phyloP scores from a whole-genome alignment of 2,888 invertebrate genomes.

The Erpobdella octoculata region DNA sequence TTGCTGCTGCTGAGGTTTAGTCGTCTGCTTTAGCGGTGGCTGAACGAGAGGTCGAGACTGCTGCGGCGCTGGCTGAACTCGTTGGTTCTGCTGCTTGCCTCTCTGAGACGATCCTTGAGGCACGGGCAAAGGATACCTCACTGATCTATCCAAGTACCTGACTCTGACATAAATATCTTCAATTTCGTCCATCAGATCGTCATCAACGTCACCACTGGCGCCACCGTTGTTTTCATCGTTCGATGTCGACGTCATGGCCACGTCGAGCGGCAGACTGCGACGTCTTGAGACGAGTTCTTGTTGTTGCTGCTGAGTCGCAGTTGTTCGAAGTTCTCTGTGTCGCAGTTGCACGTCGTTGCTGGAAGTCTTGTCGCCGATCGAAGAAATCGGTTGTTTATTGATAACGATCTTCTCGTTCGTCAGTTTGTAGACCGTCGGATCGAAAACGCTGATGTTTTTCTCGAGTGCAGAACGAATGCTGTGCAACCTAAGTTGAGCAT shows the following conservation, averaged over 20 bases:
- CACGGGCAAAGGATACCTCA: neutral
- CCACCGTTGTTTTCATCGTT: neutral
- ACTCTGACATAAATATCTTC: neutral
- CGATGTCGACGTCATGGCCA: neutral
- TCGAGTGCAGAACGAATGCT: neutral
- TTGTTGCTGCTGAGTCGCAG: too few relatives aligned
- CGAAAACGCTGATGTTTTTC: neutral
- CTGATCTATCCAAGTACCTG: neutral
- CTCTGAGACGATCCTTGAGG: neutral
- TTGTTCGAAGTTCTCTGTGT: neutral
- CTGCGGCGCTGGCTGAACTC: neutral
- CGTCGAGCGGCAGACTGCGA: neutral
- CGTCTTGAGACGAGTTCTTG: neutral
- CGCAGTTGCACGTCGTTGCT: neutral
- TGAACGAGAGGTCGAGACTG: neutral
- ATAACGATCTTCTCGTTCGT: neutral
- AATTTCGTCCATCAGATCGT: constrained; percentile 4
- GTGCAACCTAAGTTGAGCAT: neutral
- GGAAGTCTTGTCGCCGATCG: neutral
- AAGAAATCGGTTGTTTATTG: neutral
- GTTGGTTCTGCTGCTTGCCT: neutral
- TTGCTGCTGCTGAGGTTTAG: neutral
- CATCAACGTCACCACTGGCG: neutral
- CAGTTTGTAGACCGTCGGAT: neutral
- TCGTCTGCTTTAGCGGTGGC: neutral